Evolutionary conservation across 2,113 vertebrate genomes (phyloP).

Genomic region (Ictalurus punctatus): DNA sequence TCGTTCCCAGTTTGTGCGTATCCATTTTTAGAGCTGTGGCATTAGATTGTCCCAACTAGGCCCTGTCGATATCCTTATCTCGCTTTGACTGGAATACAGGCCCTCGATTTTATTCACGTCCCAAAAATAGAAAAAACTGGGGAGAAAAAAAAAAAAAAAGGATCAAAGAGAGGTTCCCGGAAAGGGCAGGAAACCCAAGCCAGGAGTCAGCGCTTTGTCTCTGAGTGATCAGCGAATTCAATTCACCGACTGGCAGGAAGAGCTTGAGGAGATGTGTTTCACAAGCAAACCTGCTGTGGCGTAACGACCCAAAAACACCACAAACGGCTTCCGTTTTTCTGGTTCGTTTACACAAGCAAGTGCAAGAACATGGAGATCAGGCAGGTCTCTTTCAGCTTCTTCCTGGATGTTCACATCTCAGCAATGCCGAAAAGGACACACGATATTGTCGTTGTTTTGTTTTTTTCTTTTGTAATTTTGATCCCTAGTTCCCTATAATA

Average conservation of each 20-base stretch:
- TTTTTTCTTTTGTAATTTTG: neutral
- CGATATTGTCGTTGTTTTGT: too few species aligned
- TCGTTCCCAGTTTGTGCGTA: neutral
- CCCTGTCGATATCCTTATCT: conserved; percentile 48
- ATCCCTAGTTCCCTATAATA: neutral
- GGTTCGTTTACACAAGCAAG: neutral
- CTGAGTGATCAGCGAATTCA: conserved; percentile 46
- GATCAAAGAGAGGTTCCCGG: conserved; percentile 52
- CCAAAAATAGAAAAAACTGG: conserved; percentile 40
- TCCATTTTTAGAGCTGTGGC: conserved; percentile 5
- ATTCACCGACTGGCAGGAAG: conserved; percentile 42
- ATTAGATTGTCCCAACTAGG: neutral
- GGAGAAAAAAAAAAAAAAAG: conserved; percentile 13
- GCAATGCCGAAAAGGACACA: neutral
- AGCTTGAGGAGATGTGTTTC: conserved; percentile 37
- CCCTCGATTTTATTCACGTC: conserved; percentile 37
- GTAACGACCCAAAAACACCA: neutral
- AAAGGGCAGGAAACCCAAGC: conserved; percentile 53
- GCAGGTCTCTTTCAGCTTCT: neutral
- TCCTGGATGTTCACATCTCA: neutral
- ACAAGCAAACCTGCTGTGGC: neutral
- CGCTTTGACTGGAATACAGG: conserved; percentile 36
- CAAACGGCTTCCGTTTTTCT: neutral
- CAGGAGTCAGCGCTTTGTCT: conserved; percentile 53
- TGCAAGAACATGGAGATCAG: neutral